These are phyloP conservation scores for Aplysia californica DNA, from an alignment of 1,140 invertebrate species.

Conservation along the genomic window DNA sequence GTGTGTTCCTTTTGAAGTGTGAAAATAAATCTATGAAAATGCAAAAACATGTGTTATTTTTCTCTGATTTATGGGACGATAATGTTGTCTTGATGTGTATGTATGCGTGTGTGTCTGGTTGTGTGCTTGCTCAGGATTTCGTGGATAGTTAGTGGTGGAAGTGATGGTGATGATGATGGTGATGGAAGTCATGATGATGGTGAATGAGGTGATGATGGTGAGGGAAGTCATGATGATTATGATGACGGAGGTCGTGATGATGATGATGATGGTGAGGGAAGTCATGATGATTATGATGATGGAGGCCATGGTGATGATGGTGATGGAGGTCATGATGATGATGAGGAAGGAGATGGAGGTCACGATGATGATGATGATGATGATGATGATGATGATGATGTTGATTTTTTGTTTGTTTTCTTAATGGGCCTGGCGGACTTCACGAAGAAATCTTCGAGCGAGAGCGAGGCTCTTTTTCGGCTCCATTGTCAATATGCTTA, in stretches of 20 bases:
- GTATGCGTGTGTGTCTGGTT: background rate
- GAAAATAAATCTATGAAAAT: background rate
- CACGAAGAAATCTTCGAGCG: no score
- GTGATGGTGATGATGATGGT: background rate
- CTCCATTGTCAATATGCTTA: no score
- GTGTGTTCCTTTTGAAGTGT: constrained; percentile 23
- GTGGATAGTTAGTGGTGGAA: background rate
- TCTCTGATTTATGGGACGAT: background rate
- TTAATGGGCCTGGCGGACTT: no score
- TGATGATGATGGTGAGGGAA: background rate
- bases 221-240: background rate
- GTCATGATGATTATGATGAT: background rate
- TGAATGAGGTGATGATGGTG: background rate
- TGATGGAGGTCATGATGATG: background rate
- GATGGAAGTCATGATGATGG: background rate
- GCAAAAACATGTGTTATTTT: background rate
- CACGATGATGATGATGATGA: constrained; percentile 6
- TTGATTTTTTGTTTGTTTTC: no score
- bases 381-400: constrained; percentile 11
- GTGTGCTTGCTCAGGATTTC: background rate
- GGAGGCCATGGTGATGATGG: background rate
- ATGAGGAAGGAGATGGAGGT: background rate
- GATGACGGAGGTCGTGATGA: background rate
- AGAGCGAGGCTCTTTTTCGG: no score
- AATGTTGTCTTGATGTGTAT: background rate